Percentiles rank a stretch among this genome's conserved stretches.
These are phyloP conservation scores for Takifugu rubripes DNA, from an alignment of 2,797 vertebrate species.

Conservation along the genomic window DNA sequence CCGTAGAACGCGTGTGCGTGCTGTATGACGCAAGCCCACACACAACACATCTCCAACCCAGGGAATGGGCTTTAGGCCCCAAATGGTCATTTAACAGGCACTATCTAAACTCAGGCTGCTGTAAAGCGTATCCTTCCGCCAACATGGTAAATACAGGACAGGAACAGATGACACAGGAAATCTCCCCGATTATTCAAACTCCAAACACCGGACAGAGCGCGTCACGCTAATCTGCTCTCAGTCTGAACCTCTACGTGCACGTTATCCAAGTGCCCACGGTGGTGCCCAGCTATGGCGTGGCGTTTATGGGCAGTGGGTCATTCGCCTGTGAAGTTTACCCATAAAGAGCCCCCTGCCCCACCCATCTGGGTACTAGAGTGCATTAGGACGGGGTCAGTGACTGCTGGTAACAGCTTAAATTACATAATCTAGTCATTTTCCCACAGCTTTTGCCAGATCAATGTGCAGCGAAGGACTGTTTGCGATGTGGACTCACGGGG, in stretches of 20 bases:
- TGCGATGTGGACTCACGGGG: neutral
- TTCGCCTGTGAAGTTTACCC: constrained; percentile 34
- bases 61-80: neutral
- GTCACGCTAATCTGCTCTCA: constrained; percentile 31
- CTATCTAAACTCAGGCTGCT: neutral
- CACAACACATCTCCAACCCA: neutral
- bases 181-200: constrained; percentile 10
- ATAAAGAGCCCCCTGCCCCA: constrained; percentile 2
- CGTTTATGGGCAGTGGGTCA: constrained; percentile 28
- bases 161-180: neutral
- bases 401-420: constrained; percentile 18
- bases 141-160: neutral
- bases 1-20: neutral
- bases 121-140: neutral
- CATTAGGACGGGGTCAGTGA: constrained; percentile 6
- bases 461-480: constrained; percentile 19
- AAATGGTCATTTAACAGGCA: neutral
- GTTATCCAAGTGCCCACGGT: neutral
- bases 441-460: constrained; percentile 21
- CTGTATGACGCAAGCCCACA: neutral
- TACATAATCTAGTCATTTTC: constrained; percentile 48
- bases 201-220: constrained; percentile 3
- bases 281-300: constrained; percentile 1
- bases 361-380: neutral
- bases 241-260: constrained; percentile 23